Evolutionary conservation across 2,888 invertebrate genomes (phyloP), one percentile per base, ranked within the genome.

Genomic region (Melieria picta): DNA sequence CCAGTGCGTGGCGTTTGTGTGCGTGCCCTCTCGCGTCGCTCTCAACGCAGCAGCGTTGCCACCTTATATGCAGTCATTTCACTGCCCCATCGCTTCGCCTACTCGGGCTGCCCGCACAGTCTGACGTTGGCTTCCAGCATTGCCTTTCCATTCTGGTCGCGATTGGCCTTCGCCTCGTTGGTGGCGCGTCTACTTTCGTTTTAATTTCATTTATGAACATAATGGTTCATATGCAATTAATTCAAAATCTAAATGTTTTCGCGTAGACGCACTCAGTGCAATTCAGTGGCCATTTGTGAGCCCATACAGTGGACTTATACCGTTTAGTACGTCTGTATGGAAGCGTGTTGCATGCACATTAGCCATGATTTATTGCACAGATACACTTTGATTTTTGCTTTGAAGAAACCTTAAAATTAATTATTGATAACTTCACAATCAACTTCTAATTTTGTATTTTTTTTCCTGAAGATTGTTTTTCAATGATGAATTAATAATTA

Each of bases 181-280:
- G 64, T 11, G 48, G 48, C 57, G 5, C 9, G 50, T 55, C 62
- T 4, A 56, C 46, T 52, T 48, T 58, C 16, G 43, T 69, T 63
- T 13, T 62, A 11, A 42, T 10, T 60, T 58, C 48, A 11, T 13
- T 56, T 60, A 42, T 16, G 47, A 56, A 55, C 52, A 52, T 52
- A 6, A 13, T 13, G 52, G 4, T 9, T 50, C 13, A 52, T 52
- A n/a, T 52, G 9, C 5, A 52, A 52, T 52, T 52, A 52, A 52
- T 10, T 50, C 10, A 10, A 50, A 50, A 50, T 4, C 45, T 46
- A 10, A 11, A 61, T 13, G 6, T 52, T 52, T 52, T n/a, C 11
- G 13, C 30, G 30, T 30, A 52, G 45, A 10, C 45, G 10, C 50
- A 60, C 61, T 67, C 16, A 58, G 30, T 30, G 30, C 30, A 30